These are phyloP conservation scores for Augochlora pura DNA, from an alignment of 1,140 invertebrate genomes.

Conservation along the genomic window DNA sequence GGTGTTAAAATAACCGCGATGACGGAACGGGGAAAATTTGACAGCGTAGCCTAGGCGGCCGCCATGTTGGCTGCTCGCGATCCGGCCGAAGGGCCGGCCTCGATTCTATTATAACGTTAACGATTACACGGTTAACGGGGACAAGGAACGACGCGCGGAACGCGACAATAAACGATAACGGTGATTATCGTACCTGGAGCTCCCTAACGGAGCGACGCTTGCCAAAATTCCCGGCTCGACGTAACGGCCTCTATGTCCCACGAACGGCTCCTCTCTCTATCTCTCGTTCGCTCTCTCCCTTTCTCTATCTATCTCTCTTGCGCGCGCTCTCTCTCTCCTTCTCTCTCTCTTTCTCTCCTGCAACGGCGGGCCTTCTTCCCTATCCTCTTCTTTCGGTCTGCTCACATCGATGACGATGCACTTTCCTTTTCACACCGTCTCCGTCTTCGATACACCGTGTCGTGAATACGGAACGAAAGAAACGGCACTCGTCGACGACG, in stretches of 20 bases:
- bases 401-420: conserved; percentile 65
- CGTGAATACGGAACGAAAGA: conserved; percentile 21
- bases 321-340: conserved; percentile 23
- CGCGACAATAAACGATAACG: background rate
- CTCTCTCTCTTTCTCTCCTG: conserved; percentile 44
- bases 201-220: conserved; percentile 60
- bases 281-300: conserved; percentile 20
- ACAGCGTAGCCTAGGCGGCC: conserved; percentile 60
- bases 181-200: conserved; percentile 52
- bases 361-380: conserved; percentile 47
- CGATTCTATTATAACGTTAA: background rate
- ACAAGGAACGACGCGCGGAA: background rate
- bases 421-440: conserved; percentile 58
- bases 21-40: conserved; percentile 57
- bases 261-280: conserved; percentile 27
- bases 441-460: conserved; percentile 29
- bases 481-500: conserved; percentile 29
- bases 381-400: conserved; percentile 38
- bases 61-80: conserved; percentile 56
- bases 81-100: conserved; percentile 30
- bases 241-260: conserved; percentile 34
- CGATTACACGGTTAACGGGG: background rate
- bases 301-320: conserved; percentile 25
- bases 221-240: conserved; percentile 51
- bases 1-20: conserved; percentile 55